phyloP scores from a whole-genome alignment of 2,113 vertebrate genomes.

The Orthonyx spaldingii region DNA sequence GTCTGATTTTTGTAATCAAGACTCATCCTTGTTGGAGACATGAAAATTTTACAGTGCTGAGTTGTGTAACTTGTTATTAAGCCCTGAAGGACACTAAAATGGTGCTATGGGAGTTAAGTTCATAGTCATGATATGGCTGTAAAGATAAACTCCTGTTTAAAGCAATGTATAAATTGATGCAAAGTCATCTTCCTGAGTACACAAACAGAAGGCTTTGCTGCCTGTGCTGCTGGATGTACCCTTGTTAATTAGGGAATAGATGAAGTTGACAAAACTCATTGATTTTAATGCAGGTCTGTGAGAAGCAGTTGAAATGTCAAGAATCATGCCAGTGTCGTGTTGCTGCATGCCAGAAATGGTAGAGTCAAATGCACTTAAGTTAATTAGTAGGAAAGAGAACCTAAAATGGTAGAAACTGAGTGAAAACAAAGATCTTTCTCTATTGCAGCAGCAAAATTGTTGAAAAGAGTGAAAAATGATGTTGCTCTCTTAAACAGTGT shows the following conservation, averaged over 20 bases:
- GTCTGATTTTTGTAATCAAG: background rate
- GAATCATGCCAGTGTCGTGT: constrained; percentile 30
- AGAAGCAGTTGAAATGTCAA: constrained; percentile 31
- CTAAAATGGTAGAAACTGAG: constrained; percentile 10
- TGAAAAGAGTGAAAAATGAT: background rate
- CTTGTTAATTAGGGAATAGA: background rate
- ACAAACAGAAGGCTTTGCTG: background rate
- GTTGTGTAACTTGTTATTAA: background rate
- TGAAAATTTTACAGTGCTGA: background rate
- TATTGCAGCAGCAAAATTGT: background rate
- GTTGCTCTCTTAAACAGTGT: background rate
- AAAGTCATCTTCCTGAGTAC: background rate
- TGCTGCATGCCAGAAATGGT: constrained; percentile 32
- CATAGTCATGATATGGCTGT: background rate
- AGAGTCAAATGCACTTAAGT: constrained; percentile 31
- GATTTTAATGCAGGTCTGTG: constrained; percentile 13
- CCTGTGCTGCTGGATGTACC: background rate
- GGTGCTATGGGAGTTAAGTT: background rate
- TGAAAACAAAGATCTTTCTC: background rate
- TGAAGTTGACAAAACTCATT: constrained; percentile 18
- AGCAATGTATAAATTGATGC: background rate
- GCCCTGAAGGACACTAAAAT: background rate
- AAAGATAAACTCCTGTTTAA: constrained; percentile 12
- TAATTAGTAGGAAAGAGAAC: constrained; percentile 33
- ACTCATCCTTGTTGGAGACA: background rate